These are phyloP conservation scores for Chaetops frenatus DNA, from an alignment of 2,113 vertebrate species.

Conservation along the genomic window DNA sequence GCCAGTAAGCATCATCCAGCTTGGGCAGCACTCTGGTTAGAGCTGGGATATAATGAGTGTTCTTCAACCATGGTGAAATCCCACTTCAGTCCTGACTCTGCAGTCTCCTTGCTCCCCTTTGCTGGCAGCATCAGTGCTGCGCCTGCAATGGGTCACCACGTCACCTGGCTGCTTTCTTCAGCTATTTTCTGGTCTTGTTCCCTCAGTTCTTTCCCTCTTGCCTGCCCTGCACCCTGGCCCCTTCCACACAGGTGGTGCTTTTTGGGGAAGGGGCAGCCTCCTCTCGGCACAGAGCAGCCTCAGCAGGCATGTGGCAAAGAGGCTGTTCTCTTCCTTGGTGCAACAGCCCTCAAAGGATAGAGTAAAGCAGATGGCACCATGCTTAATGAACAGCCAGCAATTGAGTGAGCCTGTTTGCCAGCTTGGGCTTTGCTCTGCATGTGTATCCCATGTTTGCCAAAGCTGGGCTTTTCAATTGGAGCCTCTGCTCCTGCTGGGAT, in stretches of 20 bases:
- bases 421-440: neutral
- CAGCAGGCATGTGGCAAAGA: neutral
- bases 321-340: neutral
- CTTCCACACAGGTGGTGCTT: neutral
- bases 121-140: neutral
- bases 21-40: fast-evolving
- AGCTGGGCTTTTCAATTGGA: neutral
- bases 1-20: neutral
- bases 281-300: fast-evolving
- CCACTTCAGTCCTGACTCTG: neutral
- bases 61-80: neutral
- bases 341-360: neutral
- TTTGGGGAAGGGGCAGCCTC: neutral
- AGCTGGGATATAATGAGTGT: fast-evolving
- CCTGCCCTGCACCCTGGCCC: neutral
- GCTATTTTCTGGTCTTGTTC: fast-evolving
- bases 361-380: neutral
- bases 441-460: neutral
- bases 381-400: neutral
- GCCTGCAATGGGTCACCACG: neutral
- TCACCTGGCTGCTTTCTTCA: neutral
- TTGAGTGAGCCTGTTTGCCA: neutral
- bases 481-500: neutral
- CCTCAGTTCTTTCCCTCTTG: neutral
- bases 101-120: neutral